These are phyloP conservation scores for Psilopogon haemacephalus DNA, from an alignment of 2,113 vertebrate genomes.

Conservation along the genomic window DNA sequence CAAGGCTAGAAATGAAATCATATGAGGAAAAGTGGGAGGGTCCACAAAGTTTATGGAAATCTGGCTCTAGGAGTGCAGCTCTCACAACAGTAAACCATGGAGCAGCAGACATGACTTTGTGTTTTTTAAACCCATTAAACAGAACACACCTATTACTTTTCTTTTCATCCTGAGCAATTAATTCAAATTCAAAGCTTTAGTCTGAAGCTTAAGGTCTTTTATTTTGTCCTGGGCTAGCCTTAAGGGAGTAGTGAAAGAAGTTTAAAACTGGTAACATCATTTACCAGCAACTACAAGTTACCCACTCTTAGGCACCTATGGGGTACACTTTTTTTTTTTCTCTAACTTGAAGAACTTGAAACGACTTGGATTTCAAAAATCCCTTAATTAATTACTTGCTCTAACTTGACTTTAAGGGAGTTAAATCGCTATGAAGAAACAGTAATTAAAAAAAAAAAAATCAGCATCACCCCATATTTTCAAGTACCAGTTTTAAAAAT, in stretches of 20 bases:
- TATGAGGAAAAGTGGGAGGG: neutral
- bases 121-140: neutral
- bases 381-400: conserved; percentile 27
- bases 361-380: neutral
- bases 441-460: neutral
- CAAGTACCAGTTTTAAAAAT: neutral
- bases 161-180: neutral
- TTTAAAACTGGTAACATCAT: neutral
- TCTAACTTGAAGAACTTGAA: too few species aligned
- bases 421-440: neutral
- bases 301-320: neutral
- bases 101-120: neutral
- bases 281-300: conserved; percentile 29
- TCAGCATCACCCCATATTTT: neutral
- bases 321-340: too few species aligned
- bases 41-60: neutral
- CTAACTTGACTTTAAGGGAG: neutral
- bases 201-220: conserved; percentile 27
- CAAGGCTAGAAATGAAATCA: neutral
- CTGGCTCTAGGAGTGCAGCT: neutral
- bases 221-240: conserved; percentile 2
- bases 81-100: neutral
- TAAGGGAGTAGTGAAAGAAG: neutral
- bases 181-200: conserved; percentile 1
- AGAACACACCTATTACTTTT: neutral